phyloP scores from a whole-genome alignment of 92 coral and sea anemone genomes.

The Porites rus region DNA sequence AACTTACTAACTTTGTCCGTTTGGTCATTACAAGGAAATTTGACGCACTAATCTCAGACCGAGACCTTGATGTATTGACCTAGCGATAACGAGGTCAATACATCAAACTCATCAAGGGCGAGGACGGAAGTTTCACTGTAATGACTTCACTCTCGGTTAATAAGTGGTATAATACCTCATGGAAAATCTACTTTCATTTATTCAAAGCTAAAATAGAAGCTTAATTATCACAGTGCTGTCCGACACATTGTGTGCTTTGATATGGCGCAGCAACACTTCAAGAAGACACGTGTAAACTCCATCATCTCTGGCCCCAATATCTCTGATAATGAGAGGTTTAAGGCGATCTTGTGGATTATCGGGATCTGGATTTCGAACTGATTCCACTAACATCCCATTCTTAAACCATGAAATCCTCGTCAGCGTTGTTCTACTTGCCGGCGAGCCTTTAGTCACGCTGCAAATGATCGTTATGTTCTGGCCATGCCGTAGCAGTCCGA shows the following conservation, averaged over 20 bases:
- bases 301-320: not conserved
- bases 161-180: no score
- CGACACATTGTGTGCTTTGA: not conserved
- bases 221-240: not conserved
- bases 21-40: no score
- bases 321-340: not conserved
- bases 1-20: no score
- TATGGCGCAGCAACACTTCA: not conserved
- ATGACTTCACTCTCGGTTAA: no score
- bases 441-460: not conserved
- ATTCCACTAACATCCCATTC: not conserved
- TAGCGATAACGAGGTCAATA: no score
- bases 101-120: no score
- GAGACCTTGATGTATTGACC: no score
- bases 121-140: no score
- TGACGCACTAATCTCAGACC: no score
- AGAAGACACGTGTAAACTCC: slow-evolving; percentile 13
- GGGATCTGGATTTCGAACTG: not conserved
- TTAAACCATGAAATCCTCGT: not conserved
- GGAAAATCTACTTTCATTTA: not conserved
- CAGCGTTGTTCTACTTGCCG: no score
- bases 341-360: not conserved
- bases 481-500: not conserved
- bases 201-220: no score
- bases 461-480: not conserved